These are phyloP conservation scores for Chymomyza costata DNA, from an alignment of 1,140 invertebrate species.

Conservation along the genomic window DNA sequence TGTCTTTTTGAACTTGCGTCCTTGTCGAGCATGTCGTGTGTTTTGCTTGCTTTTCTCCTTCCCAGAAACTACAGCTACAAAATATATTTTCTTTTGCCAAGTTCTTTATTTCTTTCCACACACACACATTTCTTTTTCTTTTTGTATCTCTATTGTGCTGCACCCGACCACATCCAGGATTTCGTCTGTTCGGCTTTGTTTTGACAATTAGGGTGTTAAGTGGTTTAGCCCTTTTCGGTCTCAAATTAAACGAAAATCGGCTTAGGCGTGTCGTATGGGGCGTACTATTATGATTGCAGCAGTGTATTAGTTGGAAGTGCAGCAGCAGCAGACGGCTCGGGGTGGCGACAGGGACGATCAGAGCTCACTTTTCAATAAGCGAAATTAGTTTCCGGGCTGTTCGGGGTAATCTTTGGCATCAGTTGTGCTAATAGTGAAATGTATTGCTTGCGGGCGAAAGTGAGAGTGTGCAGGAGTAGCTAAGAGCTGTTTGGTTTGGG, in stretches of 20 bases:
- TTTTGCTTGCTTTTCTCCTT: conserved; percentile 22
- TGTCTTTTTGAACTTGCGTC: too few relatives aligned
- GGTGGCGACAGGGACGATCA: conserved; percentile 11
- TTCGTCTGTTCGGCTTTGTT: conserved; percentile 56
- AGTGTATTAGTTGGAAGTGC: conserved; percentile 17
- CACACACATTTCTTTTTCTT: neutral
- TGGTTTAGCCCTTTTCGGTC: conserved; percentile 64
- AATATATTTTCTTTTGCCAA: conserved; percentile 38
- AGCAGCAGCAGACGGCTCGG: too few relatives aligned
- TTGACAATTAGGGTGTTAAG: conserved; percentile 74
- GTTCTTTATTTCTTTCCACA: conserved; percentile 19
- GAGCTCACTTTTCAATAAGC: conserved; percentile 38
- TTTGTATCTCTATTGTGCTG: too few relatives aligned
- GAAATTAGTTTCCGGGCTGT: conserved; percentile 36
- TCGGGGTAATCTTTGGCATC: too few relatives aligned
- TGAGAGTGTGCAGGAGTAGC: too few relatives aligned
- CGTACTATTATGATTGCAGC: conserved; percentile 55
- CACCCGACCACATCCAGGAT: too few relatives aligned
- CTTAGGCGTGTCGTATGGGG: conserved; percentile 56
- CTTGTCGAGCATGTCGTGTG: too few relatives aligned
- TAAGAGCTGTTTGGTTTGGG: too few relatives aligned
- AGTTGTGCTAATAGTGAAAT: too few relatives aligned
- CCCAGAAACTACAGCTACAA: conserved; percentile 35
- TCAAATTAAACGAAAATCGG: conserved; percentile 69
- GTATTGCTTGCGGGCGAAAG: too few relatives aligned